Base-by-base conservation (phyloP, 2,888 invertebrate species). In the Spodoptera littoralis region DNA sequence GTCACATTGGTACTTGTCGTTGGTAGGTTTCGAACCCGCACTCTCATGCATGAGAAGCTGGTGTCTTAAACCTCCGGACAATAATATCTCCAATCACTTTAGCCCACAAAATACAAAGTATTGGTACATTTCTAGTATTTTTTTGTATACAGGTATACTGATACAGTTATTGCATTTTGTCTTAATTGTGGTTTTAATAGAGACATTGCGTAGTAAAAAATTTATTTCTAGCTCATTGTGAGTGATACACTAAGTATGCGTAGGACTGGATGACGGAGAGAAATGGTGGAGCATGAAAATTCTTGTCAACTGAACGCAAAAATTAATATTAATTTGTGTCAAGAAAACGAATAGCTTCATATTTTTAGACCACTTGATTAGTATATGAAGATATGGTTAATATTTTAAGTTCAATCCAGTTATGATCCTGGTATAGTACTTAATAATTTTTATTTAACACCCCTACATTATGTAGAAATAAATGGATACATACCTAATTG, bases 241-340 rank as follows among this genome's bases (percentile, higher is more conserved):
- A 44, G 11, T 41, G 41, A 11, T 41, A 57, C 36, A 56, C 41
- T 53, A 44, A 60, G 65, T 50, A 27, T 43, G 44, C 41, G 62
- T 51, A 54, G 36, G 55, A n/a, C 41, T 54, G 11, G 42, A 36
- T 45, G 63, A 74, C 56, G 43, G 44, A 52, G 66, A 64, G 36
- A 44, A 62, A 65, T 61, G 36, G 46, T 13, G 24, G 5, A 13
- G 42, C 43, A 13, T 36, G 60, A 58, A 57, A 47, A 48, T 30
- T 65, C 49, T 8, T 51, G 50, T 64, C 64, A 55, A 36, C 18
- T 60, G 24, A 45, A 59, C 60, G 57, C 62, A 55, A 60, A 60
- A 60, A 76, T 57, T 54, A 30, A 58, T 73, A 66, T 73, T 73
- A 73, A 76, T 70, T 66, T 62, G 50, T 49, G 70, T 60, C 73